Evolutionary conservation across 2,113 vertebrate genomes (phyloP).

Genomic region (Brachypteracias leptosomus): DNA sequence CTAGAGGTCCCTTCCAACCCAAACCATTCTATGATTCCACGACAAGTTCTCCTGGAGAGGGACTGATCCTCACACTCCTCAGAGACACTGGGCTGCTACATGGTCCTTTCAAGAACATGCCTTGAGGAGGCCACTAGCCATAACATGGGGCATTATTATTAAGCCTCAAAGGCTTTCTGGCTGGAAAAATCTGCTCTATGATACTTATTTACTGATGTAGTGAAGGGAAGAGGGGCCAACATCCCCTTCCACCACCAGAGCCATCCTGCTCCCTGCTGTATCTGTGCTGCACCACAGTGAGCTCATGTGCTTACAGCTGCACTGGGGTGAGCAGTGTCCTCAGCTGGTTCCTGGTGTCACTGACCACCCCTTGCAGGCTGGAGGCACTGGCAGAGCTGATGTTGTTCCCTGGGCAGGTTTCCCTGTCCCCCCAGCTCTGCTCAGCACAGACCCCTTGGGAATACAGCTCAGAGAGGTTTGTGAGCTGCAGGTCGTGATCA

Average conservation of each 20-base stretch:
- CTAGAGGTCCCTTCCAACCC: no score
- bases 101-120: background rate
- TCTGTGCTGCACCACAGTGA: fast-evolving
- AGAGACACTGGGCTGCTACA: background rate
- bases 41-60: no score
- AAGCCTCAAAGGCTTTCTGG: background rate
- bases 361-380: background rate
- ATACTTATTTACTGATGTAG: background rate
- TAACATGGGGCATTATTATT: background rate
- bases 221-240: background rate
- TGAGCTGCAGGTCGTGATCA: background rate
- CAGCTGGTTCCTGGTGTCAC: background rate
- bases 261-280: background rate
- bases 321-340: background rate
- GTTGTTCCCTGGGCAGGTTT: background rate
- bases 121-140: background rate
- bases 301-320: background rate
- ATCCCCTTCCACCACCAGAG: fast-evolving
- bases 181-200: background rate
- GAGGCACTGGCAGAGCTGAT: background rate
- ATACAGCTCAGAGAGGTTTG: background rate
- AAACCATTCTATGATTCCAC: no score
- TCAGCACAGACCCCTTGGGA: background rate
- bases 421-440: background rate
- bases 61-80: background rate